A percentile compares a stretch with the other conserved stretches of the same genome.
Evolutionary conservation across 1,140 invertebrate genomes (phyloP).

Genomic region (Orussus abietinus): DNA sequence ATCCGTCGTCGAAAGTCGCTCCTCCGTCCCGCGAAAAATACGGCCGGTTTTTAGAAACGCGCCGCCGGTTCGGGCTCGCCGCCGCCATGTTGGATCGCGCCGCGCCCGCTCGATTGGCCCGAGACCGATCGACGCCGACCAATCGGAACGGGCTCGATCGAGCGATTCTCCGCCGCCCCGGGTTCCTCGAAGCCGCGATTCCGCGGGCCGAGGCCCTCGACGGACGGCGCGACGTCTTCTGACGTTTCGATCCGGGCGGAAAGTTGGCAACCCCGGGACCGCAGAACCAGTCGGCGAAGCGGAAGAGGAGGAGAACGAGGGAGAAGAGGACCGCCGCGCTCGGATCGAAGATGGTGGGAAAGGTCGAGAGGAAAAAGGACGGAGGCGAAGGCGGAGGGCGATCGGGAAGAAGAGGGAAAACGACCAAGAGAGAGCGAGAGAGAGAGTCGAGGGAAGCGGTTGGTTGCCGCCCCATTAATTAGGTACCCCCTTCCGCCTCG

Average conservation of each 20-base stretch:
- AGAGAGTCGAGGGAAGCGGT: constrained; percentile 28
- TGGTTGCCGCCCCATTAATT: constrained; percentile 49
- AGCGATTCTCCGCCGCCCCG: too few relatives aligned
- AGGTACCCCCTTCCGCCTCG: constrained; percentile 33
- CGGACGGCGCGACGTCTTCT: too few relatives aligned
- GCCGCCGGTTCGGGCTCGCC: not conserved
- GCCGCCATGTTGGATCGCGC: not conserved
- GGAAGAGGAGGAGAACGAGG: constrained; percentile 9
- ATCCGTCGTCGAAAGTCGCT: constrained; percentile 26
- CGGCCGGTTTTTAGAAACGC: constrained; percentile 35
- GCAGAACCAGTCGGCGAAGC: not conserved
- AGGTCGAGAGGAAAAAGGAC: not conserved
- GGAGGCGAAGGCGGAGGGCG: too few relatives aligned
- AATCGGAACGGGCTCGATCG: too few relatives aligned
- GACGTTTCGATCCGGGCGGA: not conserved
- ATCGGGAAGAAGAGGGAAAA: too few relatives aligned
- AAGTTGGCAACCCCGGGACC: not conserved
- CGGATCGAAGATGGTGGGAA: constrained; percentile 5
- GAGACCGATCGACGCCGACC: too few relatives aligned
- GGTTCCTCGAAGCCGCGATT: too few relatives aligned
- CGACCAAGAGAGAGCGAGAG: too few relatives aligned
- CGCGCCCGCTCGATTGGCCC: too few relatives aligned
- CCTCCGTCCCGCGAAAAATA: constrained; percentile 38
- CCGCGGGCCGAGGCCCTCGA: too few relatives aligned
- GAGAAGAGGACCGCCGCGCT: too few relatives aligned